phyloP scores from a whole-genome alignment of 2,113 vertebrate species.

The Dicerorhinus sumatrensis region DNA sequence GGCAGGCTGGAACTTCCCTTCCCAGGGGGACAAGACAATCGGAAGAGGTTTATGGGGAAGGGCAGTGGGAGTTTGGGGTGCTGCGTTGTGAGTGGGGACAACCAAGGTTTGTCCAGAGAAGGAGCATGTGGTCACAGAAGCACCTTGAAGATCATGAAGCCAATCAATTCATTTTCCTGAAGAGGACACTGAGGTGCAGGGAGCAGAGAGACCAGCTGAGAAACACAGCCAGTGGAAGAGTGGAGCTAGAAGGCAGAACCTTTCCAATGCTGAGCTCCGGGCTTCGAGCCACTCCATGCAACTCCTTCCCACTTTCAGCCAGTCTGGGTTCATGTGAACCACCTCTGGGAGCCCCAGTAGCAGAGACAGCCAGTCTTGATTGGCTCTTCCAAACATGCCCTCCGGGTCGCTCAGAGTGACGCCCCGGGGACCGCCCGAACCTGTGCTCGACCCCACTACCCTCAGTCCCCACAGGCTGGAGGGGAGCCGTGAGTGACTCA shows the following conservation, averaged over 20 bases:
- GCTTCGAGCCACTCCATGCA: accelerated
- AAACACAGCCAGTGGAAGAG: accelerated
- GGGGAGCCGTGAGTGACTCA: accelerated
- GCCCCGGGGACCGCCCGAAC: background rate
- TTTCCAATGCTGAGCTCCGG: background rate
- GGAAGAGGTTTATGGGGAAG: accelerated
- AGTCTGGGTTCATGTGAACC: no score
- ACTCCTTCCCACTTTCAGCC: background rate
- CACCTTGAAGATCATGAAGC: background rate
- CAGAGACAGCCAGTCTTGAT: background rate
- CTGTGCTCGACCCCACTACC: background rate
- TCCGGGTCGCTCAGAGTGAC: background rate
- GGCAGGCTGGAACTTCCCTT: accelerated
- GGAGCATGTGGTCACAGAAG: background rate
- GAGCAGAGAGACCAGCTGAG: background rate
- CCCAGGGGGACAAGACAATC: accelerated
- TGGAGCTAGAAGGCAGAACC: background rate
- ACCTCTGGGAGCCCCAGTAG: background rate
- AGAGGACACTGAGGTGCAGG: accelerated
- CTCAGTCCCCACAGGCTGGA: background rate
- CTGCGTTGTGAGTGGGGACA: accelerated
- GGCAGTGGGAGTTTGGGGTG: background rate
- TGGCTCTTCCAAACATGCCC: accelerated
- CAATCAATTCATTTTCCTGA: background rate
- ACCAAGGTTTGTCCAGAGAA: background rate